A percentile compares a stretch with the other conserved stretches of the same genome.
phyloP scores from a whole-genome alignment of 2,888 invertebrate species.

The Proisotoma minuta region DNA sequence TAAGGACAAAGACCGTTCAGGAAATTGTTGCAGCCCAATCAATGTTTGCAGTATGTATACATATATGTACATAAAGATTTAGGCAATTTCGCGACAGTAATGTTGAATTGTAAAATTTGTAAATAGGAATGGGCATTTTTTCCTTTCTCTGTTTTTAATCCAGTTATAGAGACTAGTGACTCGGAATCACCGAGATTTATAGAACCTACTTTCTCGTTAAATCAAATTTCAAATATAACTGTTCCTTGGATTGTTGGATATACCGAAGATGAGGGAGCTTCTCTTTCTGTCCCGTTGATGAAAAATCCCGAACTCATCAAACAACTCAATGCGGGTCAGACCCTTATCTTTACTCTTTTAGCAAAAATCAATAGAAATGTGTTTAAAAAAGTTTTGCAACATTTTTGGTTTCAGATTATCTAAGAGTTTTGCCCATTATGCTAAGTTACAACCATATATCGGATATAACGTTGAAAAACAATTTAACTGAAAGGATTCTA shows the following conservation, averaged over 20 bases:
- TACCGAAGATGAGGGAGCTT: constrained; percentile 23
- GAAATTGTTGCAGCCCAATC: constrained; percentile 13
- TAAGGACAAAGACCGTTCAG: constrained; percentile 16
- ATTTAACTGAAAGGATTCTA: constrained; percentile 11
- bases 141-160: neutral
- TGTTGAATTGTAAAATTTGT: no score
- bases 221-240: no score
- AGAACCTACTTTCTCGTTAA: no score
- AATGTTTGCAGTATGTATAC: neutral
- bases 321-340: no score
- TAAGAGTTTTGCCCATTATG: constrained; percentile 8
- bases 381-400: no score
- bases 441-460: constrained; percentile 13
- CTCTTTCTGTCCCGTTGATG: neutral
- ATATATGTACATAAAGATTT: no score
- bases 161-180: neutral
- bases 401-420: no score
- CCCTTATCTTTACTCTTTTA: no score
- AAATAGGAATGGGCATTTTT: neutral
- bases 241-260: constrained; percentile 25
- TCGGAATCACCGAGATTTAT: neutral
- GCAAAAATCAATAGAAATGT: no score
- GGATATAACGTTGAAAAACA: neutral
- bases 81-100: no score
- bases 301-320: no score